Conservation (phyloP, 2,113 vertebrate genomes). For the Ancistrus triradiatus region DNA sequence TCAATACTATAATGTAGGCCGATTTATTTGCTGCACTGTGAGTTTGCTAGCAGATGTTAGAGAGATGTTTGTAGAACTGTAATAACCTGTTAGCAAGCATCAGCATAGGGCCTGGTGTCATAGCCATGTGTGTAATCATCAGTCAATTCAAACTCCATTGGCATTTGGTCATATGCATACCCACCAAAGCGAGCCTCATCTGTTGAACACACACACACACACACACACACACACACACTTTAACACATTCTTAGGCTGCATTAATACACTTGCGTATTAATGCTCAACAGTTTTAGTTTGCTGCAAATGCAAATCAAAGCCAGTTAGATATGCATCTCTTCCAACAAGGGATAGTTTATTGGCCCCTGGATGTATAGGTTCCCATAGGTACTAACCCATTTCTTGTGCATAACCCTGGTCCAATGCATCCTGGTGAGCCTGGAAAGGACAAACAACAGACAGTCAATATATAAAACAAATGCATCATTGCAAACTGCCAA, state of each 20-base stretch:
- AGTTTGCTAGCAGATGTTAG: too few species aligned
- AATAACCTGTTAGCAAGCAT: conserved; percentile 58
- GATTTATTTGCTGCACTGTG: too few species aligned
- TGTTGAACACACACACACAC: conserved; percentile 45
- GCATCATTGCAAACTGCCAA: too few species aligned
- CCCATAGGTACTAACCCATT: conserved; percentile 56
- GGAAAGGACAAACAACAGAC: conserved; percentile 14
- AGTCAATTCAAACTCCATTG: conserved; percentile 20
- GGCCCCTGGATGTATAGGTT: too few species aligned
- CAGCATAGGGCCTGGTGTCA: conserved; percentile 26
- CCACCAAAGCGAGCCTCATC: conserved; percentile 52
- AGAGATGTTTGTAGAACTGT: background rate
- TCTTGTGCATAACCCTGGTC: conserved; percentile 48
- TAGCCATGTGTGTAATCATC: conserved; percentile 48
- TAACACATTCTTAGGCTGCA: background rate
- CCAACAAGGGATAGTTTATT: too few species aligned
- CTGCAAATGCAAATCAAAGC: background rate
- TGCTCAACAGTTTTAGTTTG: background rate
- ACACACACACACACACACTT: too few species aligned
- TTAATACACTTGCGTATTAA: background rate
- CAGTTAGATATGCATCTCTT: too few species aligned
- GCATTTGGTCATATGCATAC: conserved; percentile 50
- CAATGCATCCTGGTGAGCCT: conserved; percentile 59
- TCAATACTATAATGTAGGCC: too few species aligned
- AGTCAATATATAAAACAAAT: too few species aligned